Evolutionary conservation across 2,797 vertebrate genomes (phyloP).

Genomic region (Morelia viridis): DNA sequence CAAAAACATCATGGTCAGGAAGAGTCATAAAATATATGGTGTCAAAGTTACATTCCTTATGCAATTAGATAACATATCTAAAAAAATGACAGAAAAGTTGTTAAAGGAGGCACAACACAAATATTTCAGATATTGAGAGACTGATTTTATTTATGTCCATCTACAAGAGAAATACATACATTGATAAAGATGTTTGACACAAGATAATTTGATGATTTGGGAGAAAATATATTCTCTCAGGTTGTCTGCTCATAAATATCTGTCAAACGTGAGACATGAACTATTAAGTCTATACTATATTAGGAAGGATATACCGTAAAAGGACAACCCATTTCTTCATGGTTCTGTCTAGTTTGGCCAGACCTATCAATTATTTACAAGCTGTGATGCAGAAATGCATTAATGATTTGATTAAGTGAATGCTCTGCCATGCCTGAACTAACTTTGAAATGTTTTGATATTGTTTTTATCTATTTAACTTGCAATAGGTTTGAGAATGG

Average conservation of each 20-base stretch:
- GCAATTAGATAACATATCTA: neutral
- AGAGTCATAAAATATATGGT: neutral
- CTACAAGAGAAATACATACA: neutral
- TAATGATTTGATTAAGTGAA: neutral
- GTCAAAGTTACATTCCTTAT: neutral
- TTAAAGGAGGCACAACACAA: neutral
- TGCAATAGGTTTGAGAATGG: no score
- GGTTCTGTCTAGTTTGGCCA: neutral
- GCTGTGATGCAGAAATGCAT: neutral
- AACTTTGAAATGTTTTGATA: neutral
- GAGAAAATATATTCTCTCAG: neutral
- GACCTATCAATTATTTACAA: neutral
- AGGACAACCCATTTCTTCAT: neutral
- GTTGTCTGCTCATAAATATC: neutral
- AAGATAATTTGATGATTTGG: neutral
- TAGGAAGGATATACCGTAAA: neutral
- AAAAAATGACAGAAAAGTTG: neutral
- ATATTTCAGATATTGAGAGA: neutral
- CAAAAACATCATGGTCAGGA: neutral
- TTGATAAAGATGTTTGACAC: neutral
- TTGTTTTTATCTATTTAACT: neutral
- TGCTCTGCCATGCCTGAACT: neutral
- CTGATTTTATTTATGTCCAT: neutral
- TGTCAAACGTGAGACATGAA: neutral
- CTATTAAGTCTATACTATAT: neutral